Evolutionary conservation across 1,140 invertebrate species (phyloP).

Genomic region (Armadillidium nasatum): DNA sequence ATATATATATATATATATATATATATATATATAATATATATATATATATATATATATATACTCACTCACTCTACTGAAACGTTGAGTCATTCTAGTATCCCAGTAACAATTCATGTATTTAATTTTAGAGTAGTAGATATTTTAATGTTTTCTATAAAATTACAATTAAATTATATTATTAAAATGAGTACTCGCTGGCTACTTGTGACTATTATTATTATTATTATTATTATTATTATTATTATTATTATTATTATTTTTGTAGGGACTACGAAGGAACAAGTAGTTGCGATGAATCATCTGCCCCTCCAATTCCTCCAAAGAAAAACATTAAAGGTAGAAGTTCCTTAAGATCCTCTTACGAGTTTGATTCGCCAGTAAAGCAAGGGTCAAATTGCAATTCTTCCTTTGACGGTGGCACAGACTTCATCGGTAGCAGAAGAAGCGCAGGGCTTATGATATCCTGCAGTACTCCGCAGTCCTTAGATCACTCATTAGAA

Average conservation of each 20-base stretch:
- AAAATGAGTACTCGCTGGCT: too few species aligned
- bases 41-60: too few species aligned
- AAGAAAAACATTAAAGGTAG: not conserved
- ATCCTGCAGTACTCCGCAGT: not conserved
- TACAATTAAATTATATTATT: too few species aligned
- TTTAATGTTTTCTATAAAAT: too few species aligned
- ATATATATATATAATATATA: too few species aligned
- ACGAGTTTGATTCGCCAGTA: not conserved
- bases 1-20: too few species aligned
- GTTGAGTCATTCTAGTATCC: too few species aligned
- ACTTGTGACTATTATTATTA: too few species aligned
- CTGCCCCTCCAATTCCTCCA: not conserved
- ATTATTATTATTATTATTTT: not conserved
- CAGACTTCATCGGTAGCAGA: not conserved
- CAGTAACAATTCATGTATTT: too few species aligned
- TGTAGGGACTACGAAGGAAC: not conserved
- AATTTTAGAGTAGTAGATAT: too few species aligned
- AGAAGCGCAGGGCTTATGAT: not conserved
- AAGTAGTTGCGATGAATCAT: not conserved
- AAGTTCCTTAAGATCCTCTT: not conserved
- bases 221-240: too few species aligned
- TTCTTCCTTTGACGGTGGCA: not conserved
- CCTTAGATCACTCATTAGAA: not conserved
- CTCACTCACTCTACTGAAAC: too few species aligned
- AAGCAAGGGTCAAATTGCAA: not conserved